Evolutionary conservation across 2,113 vertebrate species (phyloP), one percentile per base, ranked within the genome.

Genomic region (Lepidothrix coronata): DNA sequence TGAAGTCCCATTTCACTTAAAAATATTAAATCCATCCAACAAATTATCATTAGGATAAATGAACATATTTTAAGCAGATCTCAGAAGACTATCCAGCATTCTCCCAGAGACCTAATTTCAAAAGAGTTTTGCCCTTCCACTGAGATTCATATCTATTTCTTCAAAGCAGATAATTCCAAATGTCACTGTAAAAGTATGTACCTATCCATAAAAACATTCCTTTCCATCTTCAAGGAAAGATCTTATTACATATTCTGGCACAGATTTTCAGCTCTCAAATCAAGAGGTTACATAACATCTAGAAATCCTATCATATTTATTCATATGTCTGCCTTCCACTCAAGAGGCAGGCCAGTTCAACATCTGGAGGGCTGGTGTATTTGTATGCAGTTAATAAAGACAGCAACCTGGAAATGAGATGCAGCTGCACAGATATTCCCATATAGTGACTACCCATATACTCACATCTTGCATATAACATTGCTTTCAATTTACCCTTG

Each of bases 271-370:
- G 52, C 52, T 81, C 44, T 88, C 79, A 75, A 28, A 63, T 46
- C 20, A 63, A 2, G 2, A 43, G 52, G 82, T 71, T 71, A 51
- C 18, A 51, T 10, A 35, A 51, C 16, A 25, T 24, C 46, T 67
- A 79, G 48, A 43, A 48, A 71, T 22, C 16, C 7, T 23, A 8
- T 49, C 22, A 18, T 35, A 55, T 54, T 87, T 81, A 62, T 87
- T 68, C 28, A 21, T 2, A 9, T 48, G 14, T 58, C 51, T 81
- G 48, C 14, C 16, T 92, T 89, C 43, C 35, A 51, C 46, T 25
- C 0, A 0, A 91, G 72, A 63, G 57, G n/a, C 22, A 41, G 67
- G 9, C 17, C 59, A 66, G 59, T 35, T 71, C 0, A 6, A 1
- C 74, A 39, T 37, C 63, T 43, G 55, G 61, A 62, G 24, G 30